These are phyloP conservation scores for Notodonta dromedarius DNA, from an alignment of 2,888 invertebrate genomes.

Conservation along the genomic window DNA sequence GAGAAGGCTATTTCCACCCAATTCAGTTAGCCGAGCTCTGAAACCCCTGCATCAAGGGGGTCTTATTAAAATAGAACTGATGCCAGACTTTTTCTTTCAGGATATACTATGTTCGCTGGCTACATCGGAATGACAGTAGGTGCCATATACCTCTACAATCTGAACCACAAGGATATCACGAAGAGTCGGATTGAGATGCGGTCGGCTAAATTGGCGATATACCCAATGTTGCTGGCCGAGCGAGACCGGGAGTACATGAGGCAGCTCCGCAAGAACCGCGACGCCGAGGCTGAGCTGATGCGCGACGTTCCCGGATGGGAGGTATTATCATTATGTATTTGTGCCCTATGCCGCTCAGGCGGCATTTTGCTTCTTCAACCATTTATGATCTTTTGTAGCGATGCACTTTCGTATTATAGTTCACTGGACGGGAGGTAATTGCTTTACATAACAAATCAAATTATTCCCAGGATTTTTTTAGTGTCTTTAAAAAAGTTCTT, in stretches of 20 bases:
- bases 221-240: constrained; percentile 92
- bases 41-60: too few relatives aligned
- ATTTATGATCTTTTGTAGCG: too few relatives aligned
- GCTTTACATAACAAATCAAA: neutral
- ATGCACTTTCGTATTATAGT: too few relatives aligned
- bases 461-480: too few relatives aligned
- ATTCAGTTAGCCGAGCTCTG: too few relatives aligned
- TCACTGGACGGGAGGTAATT: constrained; percentile 90
- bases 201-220: constrained; percentile 90
- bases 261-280: constrained; percentile 90
- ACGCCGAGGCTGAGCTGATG: constrained; percentile 95
- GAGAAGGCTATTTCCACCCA: too few relatives aligned
- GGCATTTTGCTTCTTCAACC: too few relatives aligned
- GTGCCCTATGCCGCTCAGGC: too few relatives aligned
- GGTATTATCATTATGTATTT: too few relatives aligned
- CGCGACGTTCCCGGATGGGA: constrained; percentile 95
- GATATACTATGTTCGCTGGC: constrained; percentile 85
- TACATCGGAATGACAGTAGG: constrained; percentile 84
- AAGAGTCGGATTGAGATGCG: constrained; percentile 89
- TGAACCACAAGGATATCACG: constrained; percentile 79
- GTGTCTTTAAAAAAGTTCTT: too few relatives aligned
- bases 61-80: too few relatives aligned
- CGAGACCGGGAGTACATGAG: constrained; percentile 93
- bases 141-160: constrained; percentile 83
- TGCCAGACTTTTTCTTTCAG: constrained; percentile 56